Percentiles rank a stretch among this genome's conserved stretches.
These are phyloP conservation scores for Acanthurus tractus DNA, from an alignment of 2,797 vertebrate genomes.

Conservation along the genomic window DNA sequence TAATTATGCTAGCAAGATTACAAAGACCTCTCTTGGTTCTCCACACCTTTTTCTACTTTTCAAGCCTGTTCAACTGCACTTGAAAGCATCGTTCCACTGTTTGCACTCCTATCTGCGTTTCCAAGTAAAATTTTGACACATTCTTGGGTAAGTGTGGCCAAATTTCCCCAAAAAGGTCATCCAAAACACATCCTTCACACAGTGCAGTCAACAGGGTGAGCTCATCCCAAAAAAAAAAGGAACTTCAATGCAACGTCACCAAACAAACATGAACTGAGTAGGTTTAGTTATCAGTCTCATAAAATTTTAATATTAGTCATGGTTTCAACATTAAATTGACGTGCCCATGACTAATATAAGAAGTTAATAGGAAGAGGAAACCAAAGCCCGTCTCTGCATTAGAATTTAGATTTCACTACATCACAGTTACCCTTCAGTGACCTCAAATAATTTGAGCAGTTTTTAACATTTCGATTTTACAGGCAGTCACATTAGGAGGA, in stretches of 20 bases:
- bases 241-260: conserved; percentile 36
- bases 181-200: conserved; percentile 23
- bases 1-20: conserved; percentile 44
- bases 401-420: not conserved
- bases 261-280: not conserved
- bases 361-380: not conserved
- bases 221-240: conserved; percentile 52
- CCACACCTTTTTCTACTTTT: conserved; percentile 3
- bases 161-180: not conserved
- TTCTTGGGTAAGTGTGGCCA: not conserved
- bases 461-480: conserved; percentile 11
- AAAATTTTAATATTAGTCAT: conserved; percentile 14
- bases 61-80: conserved; percentile 11
- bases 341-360: conserved; percentile 5
- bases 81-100: conserved; percentile 18
- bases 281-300: not conserved
- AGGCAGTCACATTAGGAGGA: conserved; percentile 21
- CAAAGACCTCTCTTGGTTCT: conserved; percentile 35
- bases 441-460: conserved; percentile 1
- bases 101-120: not conserved
- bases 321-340: conserved; percentile 28
- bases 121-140: not conserved
- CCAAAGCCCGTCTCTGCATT: not conserved
- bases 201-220: conserved; percentile 1
- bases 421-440: conserved; percentile 4